Conservation (phyloP, 2,113 vertebrate species). For the Mugil cephalus region DNA sequence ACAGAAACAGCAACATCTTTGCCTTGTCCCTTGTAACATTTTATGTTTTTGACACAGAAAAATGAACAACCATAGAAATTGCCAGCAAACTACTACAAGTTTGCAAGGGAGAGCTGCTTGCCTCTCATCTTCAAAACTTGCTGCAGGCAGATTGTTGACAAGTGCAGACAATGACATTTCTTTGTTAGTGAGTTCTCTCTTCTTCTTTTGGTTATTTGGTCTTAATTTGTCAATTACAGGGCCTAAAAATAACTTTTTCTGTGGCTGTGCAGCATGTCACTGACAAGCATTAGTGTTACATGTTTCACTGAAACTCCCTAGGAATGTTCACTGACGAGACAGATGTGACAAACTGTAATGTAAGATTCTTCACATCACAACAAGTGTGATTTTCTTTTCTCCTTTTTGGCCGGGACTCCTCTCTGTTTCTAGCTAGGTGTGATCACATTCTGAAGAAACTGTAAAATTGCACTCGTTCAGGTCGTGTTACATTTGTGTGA, state of each 20-base stretch:
- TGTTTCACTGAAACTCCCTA: conserved; percentile 61
- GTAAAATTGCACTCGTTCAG: conserved; percentile 42
- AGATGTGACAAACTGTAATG: conserved; percentile 64
- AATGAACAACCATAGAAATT: conserved; percentile 46
- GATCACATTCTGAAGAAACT: conserved; percentile 38
- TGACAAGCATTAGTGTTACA: conserved; percentile 68
- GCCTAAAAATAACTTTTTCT: conserved; percentile 72
- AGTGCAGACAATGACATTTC: conserved; percentile 55
- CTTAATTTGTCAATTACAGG: conserved; percentile 73
- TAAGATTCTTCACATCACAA: conserved; percentile 49
- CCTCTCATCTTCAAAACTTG: conserved; percentile 68
- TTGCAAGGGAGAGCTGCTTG: conserved; percentile 42
- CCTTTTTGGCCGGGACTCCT: conserved; percentile 33
- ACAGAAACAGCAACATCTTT: conserved; percentile 19
- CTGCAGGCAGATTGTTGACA: conserved; percentile 57
- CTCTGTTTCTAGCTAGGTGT: conserved; percentile 32
- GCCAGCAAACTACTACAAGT: conserved; percentile 49
- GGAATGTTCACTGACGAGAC: conserved; percentile 65
- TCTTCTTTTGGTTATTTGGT: conserved; percentile 53
- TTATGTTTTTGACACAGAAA: conserved; percentile 48
- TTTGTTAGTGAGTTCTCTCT: conserved; percentile 47
- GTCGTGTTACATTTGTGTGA: conserved; percentile 38
- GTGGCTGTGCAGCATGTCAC: conserved; percentile 50
- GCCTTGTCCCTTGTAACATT: conserved; percentile 28
- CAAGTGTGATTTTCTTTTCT: conserved; percentile 42